These are phyloP conservation scores for Phyto melanocephala DNA, from an alignment of 2,888 invertebrate species.

Conservation along the genomic window DNA sequence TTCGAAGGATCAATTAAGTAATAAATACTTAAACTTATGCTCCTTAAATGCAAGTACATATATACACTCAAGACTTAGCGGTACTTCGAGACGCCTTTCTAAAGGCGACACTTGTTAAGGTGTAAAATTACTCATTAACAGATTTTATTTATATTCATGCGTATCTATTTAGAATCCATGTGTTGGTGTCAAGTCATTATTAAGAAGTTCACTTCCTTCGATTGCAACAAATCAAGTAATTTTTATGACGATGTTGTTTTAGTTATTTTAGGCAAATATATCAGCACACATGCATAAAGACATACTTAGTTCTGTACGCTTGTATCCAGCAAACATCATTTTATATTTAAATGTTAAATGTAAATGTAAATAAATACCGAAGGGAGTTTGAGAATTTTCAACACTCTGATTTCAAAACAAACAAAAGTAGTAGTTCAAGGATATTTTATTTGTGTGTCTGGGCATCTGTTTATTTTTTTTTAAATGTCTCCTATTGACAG, in stretches of 20 bases:
- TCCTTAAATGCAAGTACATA: slow-evolving; percentile 1
- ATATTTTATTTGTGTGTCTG: not conserved
- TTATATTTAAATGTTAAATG: too few relatives aligned
- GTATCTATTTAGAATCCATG: not conserved
- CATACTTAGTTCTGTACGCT: too few relatives aligned
- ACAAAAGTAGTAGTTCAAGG: not conserved
- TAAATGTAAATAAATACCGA: not conserved
- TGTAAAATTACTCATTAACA: slow-evolving; percentile 58
- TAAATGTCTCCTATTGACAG: not conserved
- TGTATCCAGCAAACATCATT: too few relatives aligned
- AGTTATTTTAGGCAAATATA: too few relatives aligned
- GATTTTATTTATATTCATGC: not conserved
- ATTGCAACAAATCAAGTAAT: not conserved
- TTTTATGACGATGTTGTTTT: not conserved
- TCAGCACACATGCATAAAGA: too few relatives aligned
- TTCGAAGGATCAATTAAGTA: slow-evolving; percentile 48
- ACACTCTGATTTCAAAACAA: slow-evolving; percentile 18
- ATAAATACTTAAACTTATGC: slow-evolving; percentile 1
- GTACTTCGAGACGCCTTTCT: slow-evolving; percentile 38
- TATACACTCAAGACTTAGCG: not conserved
- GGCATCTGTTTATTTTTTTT: not conserved
- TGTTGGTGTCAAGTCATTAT: not conserved
- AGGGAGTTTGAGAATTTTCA: slow-evolving; percentile 9
- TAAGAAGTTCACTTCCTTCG: not conserved
- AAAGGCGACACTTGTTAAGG: slow-evolving; percentile 28